Conservation (phyloP, 1,140 invertebrate genomes). For the Drosophila tristis region DNA sequence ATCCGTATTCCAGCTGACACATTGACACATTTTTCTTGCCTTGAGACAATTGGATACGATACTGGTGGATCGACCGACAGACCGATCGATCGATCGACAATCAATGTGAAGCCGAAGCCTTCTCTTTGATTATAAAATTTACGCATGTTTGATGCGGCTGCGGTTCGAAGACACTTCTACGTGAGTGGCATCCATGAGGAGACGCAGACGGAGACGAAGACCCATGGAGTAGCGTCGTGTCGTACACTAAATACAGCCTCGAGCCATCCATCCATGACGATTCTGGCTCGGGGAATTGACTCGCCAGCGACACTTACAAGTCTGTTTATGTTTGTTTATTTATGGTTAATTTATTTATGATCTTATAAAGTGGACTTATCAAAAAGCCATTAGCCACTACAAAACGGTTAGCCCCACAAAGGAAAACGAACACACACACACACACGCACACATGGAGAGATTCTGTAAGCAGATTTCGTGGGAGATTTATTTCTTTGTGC, state of each 20-base stretch:
- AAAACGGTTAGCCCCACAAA: constrained; percentile 19
- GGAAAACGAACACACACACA: background rate
- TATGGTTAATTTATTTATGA: constrained; percentile 52
- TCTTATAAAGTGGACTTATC: constrained; percentile 20
- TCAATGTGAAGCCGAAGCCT: constrained; percentile 43
- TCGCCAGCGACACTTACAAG: constrained; percentile 50
- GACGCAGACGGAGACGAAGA: background rate
- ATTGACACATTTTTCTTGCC: constrained; percentile 77
- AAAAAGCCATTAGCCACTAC: constrained; percentile 18
- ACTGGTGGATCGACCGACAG: constrained; percentile 47
- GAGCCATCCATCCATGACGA: constrained; percentile 6
- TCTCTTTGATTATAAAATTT: constrained; percentile 78
- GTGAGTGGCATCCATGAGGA: constrained; percentile 49
- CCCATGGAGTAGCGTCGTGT: background rate
- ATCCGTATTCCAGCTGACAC: constrained; percentile 65
- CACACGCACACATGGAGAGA: constrained; percentile 6
- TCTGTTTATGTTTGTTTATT: constrained; percentile 25
- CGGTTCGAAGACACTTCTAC: constrained; percentile 31
- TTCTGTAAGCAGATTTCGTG: constrained; percentile 32
- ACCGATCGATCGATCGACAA: constrained; percentile 44
- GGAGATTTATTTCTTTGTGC: constrained; percentile 58
- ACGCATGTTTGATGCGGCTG: constrained; percentile 71
- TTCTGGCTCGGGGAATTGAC: background rate
- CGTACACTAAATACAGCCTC: constrained; percentile 8
- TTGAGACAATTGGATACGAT: constrained; percentile 45